Evolutionary conservation across 2,888 invertebrate genomes (phyloP).

Genomic region (Ectobius pallidus): DNA sequence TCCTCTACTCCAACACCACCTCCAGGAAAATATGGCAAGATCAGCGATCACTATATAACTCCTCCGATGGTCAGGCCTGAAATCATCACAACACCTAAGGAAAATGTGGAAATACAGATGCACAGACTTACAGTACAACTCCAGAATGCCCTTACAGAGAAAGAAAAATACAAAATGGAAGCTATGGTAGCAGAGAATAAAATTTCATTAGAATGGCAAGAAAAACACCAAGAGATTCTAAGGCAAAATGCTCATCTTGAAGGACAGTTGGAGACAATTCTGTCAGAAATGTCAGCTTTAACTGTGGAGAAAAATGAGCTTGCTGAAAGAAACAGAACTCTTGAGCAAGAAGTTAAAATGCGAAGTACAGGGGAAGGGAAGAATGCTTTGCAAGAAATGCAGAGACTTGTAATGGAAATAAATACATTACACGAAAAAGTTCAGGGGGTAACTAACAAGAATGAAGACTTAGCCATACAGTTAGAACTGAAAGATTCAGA

Average conservation of each 20-base stretch:
- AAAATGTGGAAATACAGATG: constrained; percentile 26
- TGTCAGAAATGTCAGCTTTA: constrained; percentile 33
- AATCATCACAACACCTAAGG: not conserved
- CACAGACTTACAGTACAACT: constrained; percentile 25
- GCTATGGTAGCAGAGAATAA: constrained; percentile 22
- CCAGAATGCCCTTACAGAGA: constrained; percentile 33
- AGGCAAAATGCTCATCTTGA: constrained; percentile 39
- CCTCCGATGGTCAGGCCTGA: not conserved
- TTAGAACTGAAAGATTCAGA: constrained; percentile 34
- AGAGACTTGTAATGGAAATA: constrained; percentile 12
- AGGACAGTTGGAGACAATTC: constrained; percentile 37
- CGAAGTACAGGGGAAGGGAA: not conserved
- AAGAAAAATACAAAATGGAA: constrained; percentile 36
- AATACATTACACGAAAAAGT: constrained; percentile 4
- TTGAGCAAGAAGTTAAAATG: constrained; percentile 4
- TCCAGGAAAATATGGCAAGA: not conserved
- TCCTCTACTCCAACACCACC: constrained; percentile 17
- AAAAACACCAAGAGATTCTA: constrained; percentile 38
- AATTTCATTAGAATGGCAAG: constrained; percentile 36
- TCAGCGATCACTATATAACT: not conserved
- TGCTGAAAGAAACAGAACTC: not conserved
- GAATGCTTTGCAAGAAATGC: constrained; percentile 24
- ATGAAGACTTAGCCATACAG: constrained; percentile 27
- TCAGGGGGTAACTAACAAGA: constrained; percentile 8
- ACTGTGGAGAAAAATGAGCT: not conserved